phyloP scores from a whole-genome alignment of 2,113 vertebrate genomes.

The Rhinogobius similis region DNA sequence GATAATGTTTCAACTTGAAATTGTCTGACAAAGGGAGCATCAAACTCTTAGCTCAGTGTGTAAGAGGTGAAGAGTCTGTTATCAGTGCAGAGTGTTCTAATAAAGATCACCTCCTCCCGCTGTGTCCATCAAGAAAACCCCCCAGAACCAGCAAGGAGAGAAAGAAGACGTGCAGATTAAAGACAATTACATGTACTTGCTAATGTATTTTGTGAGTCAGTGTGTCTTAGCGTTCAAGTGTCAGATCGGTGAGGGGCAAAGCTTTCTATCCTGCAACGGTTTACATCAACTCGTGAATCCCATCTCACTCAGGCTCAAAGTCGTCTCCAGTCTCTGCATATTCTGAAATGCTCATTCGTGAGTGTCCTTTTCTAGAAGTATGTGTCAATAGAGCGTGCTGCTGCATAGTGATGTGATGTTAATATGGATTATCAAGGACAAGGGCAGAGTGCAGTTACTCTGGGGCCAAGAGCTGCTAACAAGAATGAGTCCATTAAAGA shows the following conservation, averaged over 20 bases:
- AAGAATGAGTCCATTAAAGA: conserved; percentile 63
- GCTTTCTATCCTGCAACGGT: no score
- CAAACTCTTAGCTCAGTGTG: no score
- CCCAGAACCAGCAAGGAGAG: background rate
- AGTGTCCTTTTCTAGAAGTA: background rate
- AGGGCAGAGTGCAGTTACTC: conserved; percentile 23
- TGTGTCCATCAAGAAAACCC: no score
- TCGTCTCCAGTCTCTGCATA: background rate
- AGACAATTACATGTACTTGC: background rate
- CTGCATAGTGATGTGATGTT: conserved; percentile 34
- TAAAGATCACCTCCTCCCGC: no score
- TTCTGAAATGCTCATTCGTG: background rate
- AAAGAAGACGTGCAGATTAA: background rate
- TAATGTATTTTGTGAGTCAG: no score
- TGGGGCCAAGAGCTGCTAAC: conserved; percentile 42
- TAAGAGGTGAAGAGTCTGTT: background rate
- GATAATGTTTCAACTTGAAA: no score
- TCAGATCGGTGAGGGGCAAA: no score
- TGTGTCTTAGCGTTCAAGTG: no score
- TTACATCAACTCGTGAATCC: background rate
- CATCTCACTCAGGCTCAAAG: conserved; percentile 5
- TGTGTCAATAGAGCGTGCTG: conserved; percentile 8
- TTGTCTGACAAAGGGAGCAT: no score
- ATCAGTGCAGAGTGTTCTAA: background rate
- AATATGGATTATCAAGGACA: conserved; percentile 38